These are phyloP conservation scores for Chroicocephalus ridibundus DNA, from an alignment of 2,113 vertebrate genomes.

Conservation along the genomic window DNA sequence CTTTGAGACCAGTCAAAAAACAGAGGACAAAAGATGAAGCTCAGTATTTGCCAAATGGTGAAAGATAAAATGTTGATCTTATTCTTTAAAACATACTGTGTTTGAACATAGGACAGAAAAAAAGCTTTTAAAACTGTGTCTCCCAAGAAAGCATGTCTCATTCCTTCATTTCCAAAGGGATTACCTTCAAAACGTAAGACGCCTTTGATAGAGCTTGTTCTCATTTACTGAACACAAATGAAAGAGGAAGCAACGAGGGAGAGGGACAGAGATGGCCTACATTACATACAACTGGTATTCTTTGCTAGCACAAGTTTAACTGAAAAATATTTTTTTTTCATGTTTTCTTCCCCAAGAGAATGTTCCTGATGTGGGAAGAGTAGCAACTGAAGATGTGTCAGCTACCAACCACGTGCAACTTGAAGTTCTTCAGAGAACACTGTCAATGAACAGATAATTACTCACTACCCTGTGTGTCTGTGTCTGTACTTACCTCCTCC, in stretches of 20 bases:
- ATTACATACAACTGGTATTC: neutral
- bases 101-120: neutral
- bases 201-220: slow-evolving; percentile 39
- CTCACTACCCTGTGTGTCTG: neutral
- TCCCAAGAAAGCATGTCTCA: neutral
- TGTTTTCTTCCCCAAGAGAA: neutral
- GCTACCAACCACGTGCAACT: neutral
- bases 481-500: neutral
- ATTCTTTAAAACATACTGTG: neutral
- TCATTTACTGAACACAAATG: slow-evolving; percentile 42
- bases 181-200: slow-evolving; percentile 33
- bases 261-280: neutral
- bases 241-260: neutral
- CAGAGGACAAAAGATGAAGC: neutral
- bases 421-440: slow-evolving; percentile 33
- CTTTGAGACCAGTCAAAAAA: neutral
- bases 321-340: slow-evolving; percentile 6
- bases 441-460: slow-evolving; percentile 9
- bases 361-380: neutral
- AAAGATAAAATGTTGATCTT: neutral
- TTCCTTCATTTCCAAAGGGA: slow-evolving; percentile 4
- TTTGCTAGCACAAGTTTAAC: neutral
- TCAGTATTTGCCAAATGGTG: neutral
- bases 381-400: neutral
- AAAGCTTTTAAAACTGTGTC: neutral